phyloP scores from a whole-genome alignment of 2,888 invertebrate species.

The Drosophila borborema region DNA sequence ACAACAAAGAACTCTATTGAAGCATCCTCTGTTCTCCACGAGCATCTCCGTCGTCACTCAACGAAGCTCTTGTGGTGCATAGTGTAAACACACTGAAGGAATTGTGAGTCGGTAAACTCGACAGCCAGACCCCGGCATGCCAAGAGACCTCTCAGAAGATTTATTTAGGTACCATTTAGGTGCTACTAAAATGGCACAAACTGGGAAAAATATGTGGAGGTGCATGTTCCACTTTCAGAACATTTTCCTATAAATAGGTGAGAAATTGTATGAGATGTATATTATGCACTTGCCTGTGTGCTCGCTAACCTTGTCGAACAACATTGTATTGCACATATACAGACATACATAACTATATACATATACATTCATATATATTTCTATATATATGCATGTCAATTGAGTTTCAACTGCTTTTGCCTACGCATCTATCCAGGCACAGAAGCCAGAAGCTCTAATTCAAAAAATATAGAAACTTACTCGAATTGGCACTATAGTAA shows the following conservation, averaged over 20 bases:
- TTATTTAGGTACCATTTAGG: conserved; percentile 18
- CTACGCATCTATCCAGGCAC: neutral
- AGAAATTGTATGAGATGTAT: neutral
- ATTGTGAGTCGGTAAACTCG: neutral
- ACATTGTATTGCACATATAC: neutral
- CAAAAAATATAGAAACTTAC: conserved; percentile 34
- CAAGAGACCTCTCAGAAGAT: conserved; percentile 15
- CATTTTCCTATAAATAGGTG: conserved; percentile 2
- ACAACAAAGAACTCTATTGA: conserved; percentile 62
- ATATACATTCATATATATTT: conserved; percentile 3
- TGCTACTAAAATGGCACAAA: conserved; percentile 45
- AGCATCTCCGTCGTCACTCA: conserved; percentile 30
- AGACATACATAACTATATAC: neutral
- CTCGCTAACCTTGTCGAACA: conserved; percentile 23
- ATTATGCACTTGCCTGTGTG: neutral
- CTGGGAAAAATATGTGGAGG: conserved; percentile 41
- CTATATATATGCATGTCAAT: conserved; percentile 21
- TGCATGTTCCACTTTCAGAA: conserved; percentile 4
- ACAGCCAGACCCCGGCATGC: conserved; percentile 22
- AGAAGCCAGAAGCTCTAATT: neutral
- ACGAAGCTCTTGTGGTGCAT: conserved; percentile 31
- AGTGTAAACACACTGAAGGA: conserved; percentile 38
- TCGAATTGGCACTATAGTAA: conserved; percentile 44
- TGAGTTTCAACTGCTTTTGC: conserved; percentile 31
- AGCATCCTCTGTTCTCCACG: conserved; percentile 10